A percentile compares a stretch with the other conserved stretches of the same genome.
Conservation (phyloP, 2,113 vertebrate species). For the Ammodytes dubius region DNA sequence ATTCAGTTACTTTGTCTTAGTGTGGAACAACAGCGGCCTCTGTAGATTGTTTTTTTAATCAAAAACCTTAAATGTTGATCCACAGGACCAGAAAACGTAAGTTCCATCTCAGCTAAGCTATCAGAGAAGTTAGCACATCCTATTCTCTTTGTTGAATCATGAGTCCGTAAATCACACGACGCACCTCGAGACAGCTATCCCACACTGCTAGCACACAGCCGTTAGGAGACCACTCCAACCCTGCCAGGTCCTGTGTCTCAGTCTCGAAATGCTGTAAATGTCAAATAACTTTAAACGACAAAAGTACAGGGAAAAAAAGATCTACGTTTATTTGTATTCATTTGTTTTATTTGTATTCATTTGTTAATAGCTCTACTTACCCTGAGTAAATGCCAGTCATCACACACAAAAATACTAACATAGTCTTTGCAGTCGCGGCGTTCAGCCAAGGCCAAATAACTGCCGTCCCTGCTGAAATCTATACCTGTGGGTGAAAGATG, state of each 20-base stretch:
- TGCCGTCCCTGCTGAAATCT: slow-evolving; percentile 92
- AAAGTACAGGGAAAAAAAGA: not conserved
- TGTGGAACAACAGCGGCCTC: not conserved
- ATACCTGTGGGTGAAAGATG: slow-evolving; percentile 84
- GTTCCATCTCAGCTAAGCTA: not conserved
- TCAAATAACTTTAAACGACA: not conserved
- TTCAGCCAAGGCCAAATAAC: slow-evolving; percentile 94
- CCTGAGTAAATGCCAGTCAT: slow-evolving; percentile 96
- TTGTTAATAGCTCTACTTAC: slow-evolving; percentile 77
- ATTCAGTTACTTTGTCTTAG: not conserved
- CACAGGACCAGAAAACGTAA: not conserved
- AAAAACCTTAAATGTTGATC: not conserved
- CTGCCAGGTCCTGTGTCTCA: slow-evolving; percentile 93
- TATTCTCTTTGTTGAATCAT: not conserved
- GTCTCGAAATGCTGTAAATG: slow-evolving; percentile 92
- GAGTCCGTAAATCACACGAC: slow-evolving; percentile 6
- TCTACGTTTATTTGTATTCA: not conserved
- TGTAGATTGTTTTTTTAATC: not conserved
- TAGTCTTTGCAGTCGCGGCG: slow-evolving; percentile 96
- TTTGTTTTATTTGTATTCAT: not conserved
- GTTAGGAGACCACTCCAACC: slow-evolving; percentile 96
- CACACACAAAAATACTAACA: slow-evolving; percentile 95
- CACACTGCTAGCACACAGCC: slow-evolving; percentile 94
- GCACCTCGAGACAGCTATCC: slow-evolving; percentile 96
- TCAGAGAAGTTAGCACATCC: not conserved